phyloP scores from a whole-genome alignment of 2,888 invertebrate species.

The Ctenicera cuprea region DNA sequence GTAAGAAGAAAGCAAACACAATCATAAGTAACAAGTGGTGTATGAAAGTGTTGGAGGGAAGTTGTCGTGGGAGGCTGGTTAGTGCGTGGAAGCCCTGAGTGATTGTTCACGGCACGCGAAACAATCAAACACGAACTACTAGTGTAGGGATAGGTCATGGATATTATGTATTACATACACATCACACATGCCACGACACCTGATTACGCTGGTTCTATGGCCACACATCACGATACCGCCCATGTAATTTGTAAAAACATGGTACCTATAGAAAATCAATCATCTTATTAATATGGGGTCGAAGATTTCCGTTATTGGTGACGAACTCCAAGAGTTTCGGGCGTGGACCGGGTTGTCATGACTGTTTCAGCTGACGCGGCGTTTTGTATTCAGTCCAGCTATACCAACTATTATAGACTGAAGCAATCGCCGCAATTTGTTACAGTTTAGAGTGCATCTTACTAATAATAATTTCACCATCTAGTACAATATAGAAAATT shows the following conservation, averaged over 20 bases:
- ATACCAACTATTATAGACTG: too few relatives aligned
- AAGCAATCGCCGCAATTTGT: too few relatives aligned
- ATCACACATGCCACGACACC: constrained; percentile 55
- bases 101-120: constrained; percentile 60
- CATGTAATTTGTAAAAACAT: constrained; percentile 37
- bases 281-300: constrained; percentile 7
- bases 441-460: too few relatives aligned
- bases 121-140: constrained; percentile 60
- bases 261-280: constrained; percentile 34
- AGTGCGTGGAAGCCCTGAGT: constrained; percentile 57
- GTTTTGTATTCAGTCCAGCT: too few relatives aligned
- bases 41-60: constrained; percentile 47
- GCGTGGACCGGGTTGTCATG: too few relatives aligned
- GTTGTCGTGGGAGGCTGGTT: constrained; percentile 57
- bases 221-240: constrained; percentile 57
- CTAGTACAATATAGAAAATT: too few relatives aligned
- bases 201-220: constrained; percentile 59
- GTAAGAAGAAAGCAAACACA: constrained; percentile 11
- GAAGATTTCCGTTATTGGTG: not conserved
- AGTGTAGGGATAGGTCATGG: constrained; percentile 59
- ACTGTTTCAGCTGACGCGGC: too few relatives aligned
- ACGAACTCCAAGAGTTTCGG: too few relatives aligned
- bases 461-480: too few relatives aligned
- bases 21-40: constrained; percentile 45
- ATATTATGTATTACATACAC: constrained; percentile 58